phyloP scores from a whole-genome alignment of 2,888 invertebrate species.

The Psylliodes chrysocephalus region DNA sequence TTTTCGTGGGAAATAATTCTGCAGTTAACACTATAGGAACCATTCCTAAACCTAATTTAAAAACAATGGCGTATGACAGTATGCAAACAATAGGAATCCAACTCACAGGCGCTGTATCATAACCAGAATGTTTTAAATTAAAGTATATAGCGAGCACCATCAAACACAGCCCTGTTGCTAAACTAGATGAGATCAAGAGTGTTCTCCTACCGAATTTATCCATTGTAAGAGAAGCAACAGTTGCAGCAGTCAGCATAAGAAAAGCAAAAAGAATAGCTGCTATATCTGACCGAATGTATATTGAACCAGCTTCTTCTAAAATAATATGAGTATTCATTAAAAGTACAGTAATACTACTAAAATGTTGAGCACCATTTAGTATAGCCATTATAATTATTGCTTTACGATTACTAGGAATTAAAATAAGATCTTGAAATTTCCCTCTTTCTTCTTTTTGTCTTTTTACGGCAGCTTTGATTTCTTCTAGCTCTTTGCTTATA shows the following conservation, averaged over 20 bases:
- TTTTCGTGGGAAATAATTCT: constrained; percentile 60
- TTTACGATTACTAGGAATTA: constrained; percentile 58
- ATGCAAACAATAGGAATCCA: constrained; percentile 60
- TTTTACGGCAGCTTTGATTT: constrained; percentile 56
- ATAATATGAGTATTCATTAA: constrained; percentile 62
- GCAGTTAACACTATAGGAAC: constrained; percentile 62
- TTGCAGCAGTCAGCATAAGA: constrained; percentile 58
- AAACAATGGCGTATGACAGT: constrained; percentile 59
- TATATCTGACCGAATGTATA: constrained; percentile 52
- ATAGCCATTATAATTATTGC: constrained; percentile 60
- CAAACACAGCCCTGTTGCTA: constrained; percentile 58
- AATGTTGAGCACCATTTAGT: constrained; percentile 60
- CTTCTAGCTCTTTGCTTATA: constrained; percentile 57
- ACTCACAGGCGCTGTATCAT: constrained; percentile 53
- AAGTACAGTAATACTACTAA: constrained; percentile 60
- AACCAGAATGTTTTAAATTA: constrained; percentile 53
- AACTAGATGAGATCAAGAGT: constrained; percentile 55
- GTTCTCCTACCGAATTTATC: constrained; percentile 60
- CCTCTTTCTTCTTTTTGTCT: constrained; percentile 59
- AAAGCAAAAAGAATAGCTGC: constrained; percentile 60
- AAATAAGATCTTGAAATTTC: constrained; percentile 56
- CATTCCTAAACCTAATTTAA: constrained; percentile 60
- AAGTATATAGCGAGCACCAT: constrained; percentile 58
- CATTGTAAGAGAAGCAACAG: constrained; percentile 54
- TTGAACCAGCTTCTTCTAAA: constrained; percentile 56